These are phyloP conservation scores for Nycticorax nycticorax DNA, from an alignment of 2,113 vertebrate species.

Conservation along the genomic window DNA sequence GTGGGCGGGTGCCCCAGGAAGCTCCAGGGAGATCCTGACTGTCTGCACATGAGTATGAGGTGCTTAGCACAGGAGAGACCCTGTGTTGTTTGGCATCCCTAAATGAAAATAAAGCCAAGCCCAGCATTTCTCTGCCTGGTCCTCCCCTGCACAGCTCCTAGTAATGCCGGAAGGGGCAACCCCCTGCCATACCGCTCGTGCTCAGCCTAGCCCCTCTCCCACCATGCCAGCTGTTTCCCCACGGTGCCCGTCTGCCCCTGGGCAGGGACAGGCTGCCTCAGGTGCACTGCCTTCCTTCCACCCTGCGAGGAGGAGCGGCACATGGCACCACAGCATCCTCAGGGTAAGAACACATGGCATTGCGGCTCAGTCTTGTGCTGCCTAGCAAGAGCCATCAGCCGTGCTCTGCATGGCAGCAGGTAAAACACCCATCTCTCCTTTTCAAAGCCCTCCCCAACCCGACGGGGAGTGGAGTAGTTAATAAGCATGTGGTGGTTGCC, in stretches of 20 bases:
- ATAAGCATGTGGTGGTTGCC: rapidly evolving
- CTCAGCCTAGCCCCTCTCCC: neutral
- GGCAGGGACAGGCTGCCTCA: neutral
- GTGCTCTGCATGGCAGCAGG: neutral
- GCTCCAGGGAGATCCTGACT: neutral
- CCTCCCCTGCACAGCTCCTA: neutral
- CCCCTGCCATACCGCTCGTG: neutral
- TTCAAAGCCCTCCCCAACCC: neutral
- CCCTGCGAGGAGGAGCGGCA: neutral
- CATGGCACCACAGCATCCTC: neutral
- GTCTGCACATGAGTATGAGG: neutral
- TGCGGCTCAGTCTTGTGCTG: neutral
- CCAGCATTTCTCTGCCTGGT: neutral
- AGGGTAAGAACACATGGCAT: neutral
- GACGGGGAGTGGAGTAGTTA: neutral
- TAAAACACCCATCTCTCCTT: neutral
- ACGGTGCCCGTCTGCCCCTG: rapidly evolving
- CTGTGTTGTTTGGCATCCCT: neutral
- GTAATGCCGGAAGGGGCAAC: rapidly evolving
- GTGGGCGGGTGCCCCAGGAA: neutral
- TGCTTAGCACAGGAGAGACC: neutral
- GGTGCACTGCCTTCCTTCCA: neutral
- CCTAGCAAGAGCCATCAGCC: neutral
- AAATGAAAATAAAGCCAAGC: neutral
- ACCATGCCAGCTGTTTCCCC: rapidly evolving